Percentiles rank a stretch among this genome's conserved stretches.
Conservation (phyloP, 2,113 vertebrate genomes). For the Chauna torquata region DNA sequence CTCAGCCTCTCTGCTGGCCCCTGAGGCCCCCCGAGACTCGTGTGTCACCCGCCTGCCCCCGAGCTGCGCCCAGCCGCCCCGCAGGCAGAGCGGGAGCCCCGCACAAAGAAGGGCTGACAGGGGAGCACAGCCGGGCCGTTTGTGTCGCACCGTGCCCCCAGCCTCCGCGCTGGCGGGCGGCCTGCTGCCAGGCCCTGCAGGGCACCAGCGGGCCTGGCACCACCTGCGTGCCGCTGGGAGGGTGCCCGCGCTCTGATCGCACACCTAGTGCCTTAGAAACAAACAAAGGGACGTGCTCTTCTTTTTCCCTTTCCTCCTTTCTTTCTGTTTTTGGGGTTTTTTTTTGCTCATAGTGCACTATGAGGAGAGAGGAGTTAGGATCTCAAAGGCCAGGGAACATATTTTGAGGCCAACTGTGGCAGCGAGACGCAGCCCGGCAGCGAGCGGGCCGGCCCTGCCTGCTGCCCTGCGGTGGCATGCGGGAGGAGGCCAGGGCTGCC, state of each 20-base stretch:
- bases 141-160: constrained; percentile 68
- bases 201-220: constrained; percentile 3
- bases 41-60: constrained; percentile 68
- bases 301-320: neutral
- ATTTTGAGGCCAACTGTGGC: neutral
- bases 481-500: neutral
- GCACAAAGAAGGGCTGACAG: constrained; percentile 30
- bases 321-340: neutral
- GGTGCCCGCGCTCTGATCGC: constrained; percentile 32
- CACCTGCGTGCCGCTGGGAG: neutral
- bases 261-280: constrained; percentile 67
- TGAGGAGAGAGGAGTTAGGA: neutral
- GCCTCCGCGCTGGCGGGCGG: constrained; percentile 44
- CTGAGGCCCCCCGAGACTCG: neutral
- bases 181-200: constrained; percentile 30
- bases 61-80: constrained; percentile 16
- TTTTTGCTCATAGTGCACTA: neutral
- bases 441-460: neutral
- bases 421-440: neutral
- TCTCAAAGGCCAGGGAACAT: neutral
- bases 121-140: constrained; percentile 31
- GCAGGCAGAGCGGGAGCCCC: neutral
- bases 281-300: neutral
- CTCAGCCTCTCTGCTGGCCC: neutral
- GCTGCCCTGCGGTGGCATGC: neutral